Conservation (phyloP, 2,113 vertebrate genomes). For the Rattus rattus region DNA sequence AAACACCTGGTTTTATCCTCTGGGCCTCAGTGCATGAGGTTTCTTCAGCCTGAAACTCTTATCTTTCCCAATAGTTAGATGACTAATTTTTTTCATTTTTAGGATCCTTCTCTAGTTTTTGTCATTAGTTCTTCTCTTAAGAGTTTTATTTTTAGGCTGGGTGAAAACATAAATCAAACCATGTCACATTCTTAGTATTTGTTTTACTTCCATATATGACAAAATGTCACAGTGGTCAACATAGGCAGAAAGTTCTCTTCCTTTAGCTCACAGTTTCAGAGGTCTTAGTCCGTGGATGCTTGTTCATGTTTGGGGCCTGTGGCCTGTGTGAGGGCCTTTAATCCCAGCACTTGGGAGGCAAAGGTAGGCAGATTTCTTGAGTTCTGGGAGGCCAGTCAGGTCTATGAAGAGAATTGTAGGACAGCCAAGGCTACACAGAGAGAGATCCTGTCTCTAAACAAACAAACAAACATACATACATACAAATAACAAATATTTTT, state of each 20-base stretch:
- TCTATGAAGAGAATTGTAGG: not conserved
- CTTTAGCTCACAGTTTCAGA: not conserved
- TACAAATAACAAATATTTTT: not conserved
- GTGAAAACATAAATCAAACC: not conserved
- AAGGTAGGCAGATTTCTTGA: not conserved
- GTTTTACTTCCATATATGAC: not conserved
- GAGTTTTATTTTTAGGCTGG: not conserved
- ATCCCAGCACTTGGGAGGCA: not conserved
- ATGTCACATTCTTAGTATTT: not conserved
- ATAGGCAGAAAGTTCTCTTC: not conserved
- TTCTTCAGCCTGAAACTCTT: slow-evolving; percentile 1
- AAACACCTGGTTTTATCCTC: not conserved
- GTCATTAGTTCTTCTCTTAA: not conserved
- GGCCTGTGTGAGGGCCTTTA: not conserved
- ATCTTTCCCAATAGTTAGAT: not conserved
- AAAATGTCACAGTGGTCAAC: not conserved
- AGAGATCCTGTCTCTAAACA: not conserved
- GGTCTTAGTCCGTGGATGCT: not conserved
- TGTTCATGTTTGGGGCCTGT: not conserved
- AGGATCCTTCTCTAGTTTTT: not conserved
- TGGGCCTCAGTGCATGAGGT: not conserved
- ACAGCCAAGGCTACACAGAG: not conserved
- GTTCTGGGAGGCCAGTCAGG: not conserved
- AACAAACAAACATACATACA: not conserved
- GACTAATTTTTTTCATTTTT: not conserved